Evolutionary conservation across 2,113 vertebrate species (phyloP), one percentile per base, ranked within the genome.

Genomic region (Brachyistius frenatus): DNA sequence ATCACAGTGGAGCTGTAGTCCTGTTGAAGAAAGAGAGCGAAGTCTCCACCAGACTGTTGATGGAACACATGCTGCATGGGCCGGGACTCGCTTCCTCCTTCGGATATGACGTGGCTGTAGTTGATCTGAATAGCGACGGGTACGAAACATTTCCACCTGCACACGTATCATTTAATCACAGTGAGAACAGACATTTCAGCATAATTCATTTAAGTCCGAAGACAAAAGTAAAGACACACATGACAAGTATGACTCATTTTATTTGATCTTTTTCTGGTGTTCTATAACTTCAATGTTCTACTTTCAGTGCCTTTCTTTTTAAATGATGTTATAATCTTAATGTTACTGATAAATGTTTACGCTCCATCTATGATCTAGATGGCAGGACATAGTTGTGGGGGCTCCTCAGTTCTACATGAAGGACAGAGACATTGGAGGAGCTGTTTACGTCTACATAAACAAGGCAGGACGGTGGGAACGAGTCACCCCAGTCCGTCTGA

Each of bases 371-470:
- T 83, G 11, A 49, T 83, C 32, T 66, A 99, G 98, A 55, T 99
- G 98, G 98, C 94, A 99, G 84, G 98, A 99, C 91, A 95, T 99
- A 23, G 96, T 97, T 33, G 96, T 99, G n/a, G 98, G 98, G 89
- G 97, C 98, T 0, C 98, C 98, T 0, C 98, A 99, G 66, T 99
- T 97, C 89, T 99, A 98, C 89, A 95, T 98, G 83, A 96, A 96
- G 83, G 94, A 96, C 23, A 91, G 94, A 57, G 97, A 97, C 66
- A 87, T 98, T 2, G 98, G 98, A 30, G 98, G 98, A 30, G 97
- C 98, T 0, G 97, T 94, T 15, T 99, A 97, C n/a, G 72, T 99
- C 77, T 99, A 99, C 90, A 96, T 99, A 33, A 99, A 99, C 88
- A 92, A 87, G 56, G 93, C 86, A 10, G 98, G 98, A 69, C 93